These are phyloP conservation scores for Zalophus californianus DNA, from an alignment of 2,797 vertebrate species.

Conservation along the genomic window DNA sequence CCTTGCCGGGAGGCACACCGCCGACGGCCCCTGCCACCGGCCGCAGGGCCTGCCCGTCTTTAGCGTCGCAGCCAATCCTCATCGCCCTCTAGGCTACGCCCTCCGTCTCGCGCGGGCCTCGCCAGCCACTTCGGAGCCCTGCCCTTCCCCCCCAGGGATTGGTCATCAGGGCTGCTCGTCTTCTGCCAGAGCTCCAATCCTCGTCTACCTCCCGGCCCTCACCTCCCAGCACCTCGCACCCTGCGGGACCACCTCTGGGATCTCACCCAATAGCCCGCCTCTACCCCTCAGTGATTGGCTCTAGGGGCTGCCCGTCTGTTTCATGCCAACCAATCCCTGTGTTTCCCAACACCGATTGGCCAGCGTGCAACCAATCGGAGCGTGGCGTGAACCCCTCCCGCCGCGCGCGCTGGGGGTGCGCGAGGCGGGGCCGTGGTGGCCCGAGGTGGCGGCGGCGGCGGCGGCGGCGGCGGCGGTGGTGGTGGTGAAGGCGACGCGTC, in stretches of 20 bases:
- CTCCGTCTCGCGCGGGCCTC: not conserved
- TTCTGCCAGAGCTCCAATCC: not conserved
- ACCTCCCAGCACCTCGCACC: not conserved
- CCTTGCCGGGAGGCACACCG: not conserved
- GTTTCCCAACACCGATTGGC: not conserved
- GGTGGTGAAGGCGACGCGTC: slow-evolving; percentile 46
- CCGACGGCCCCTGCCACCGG: slow-evolving; percentile 19
- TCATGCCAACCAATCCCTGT: not conserved
- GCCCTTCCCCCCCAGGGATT: slow-evolving; percentile 8
- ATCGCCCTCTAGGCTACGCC: slow-evolving; percentile 47
- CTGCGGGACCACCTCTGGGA: not conserved
- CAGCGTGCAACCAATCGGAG: slow-evolving; percentile 37
- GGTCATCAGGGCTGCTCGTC: not conserved
- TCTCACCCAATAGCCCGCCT: slow-evolving; percentile 33
- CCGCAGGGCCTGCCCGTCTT: not conserved
- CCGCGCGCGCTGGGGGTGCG: slow-evolving; percentile 45
- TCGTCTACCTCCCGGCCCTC: not conserved
- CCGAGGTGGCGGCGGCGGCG: not conserved
- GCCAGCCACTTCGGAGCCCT: not conserved
- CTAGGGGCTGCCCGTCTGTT: not conserved
- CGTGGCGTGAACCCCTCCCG: slow-evolving; percentile 48
- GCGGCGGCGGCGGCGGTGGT: not conserved
- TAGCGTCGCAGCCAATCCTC: slow-evolving; percentile 4
- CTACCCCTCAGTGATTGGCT: not conserved
- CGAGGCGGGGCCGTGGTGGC: slow-evolving; percentile 70